phyloP scores from a whole-genome alignment of 2,888 invertebrate species.

The Amphipoea oculea region DNA sequence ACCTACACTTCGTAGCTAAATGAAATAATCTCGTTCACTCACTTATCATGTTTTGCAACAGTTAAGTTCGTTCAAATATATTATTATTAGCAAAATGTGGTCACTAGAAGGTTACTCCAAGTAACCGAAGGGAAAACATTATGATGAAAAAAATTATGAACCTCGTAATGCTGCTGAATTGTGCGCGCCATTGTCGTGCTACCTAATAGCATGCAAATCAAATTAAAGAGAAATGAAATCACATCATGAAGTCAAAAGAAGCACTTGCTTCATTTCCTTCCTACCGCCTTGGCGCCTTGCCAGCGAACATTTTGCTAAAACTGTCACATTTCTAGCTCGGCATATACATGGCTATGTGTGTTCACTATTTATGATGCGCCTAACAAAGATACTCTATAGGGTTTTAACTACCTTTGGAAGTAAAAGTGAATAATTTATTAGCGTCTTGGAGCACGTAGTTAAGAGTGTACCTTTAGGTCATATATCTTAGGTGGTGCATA shows the following conservation, averaged over 20 bases:
- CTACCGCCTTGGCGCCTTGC: conserved; percentile 39
- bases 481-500: background rate
- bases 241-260: conserved; percentile 31
- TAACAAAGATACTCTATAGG: background rate
- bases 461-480: background rate
- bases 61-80: background rate
- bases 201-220: background rate
- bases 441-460: background rate
- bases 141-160: background rate
- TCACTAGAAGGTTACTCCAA: background rate
- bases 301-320: conserved; percentile 44
- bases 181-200: background rate
- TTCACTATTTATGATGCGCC: conserved; percentile 46
- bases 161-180: background rate
- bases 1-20: background rate
- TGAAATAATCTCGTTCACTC: background rate
- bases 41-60: background rate
- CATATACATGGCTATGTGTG: conserved; percentile 9
- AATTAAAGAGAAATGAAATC: conserved; percentile 42
- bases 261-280: conserved; percentile 35
- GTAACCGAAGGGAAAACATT: background rate
- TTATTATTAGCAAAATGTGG: background rate
- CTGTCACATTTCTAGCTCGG: conserved; percentile 46
- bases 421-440: conserved; percentile 31
- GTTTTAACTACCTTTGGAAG: conserved; percentile 31